Conservation (phyloP, 1,140 invertebrate species). For the Kradibia gibbosae region DNA sequence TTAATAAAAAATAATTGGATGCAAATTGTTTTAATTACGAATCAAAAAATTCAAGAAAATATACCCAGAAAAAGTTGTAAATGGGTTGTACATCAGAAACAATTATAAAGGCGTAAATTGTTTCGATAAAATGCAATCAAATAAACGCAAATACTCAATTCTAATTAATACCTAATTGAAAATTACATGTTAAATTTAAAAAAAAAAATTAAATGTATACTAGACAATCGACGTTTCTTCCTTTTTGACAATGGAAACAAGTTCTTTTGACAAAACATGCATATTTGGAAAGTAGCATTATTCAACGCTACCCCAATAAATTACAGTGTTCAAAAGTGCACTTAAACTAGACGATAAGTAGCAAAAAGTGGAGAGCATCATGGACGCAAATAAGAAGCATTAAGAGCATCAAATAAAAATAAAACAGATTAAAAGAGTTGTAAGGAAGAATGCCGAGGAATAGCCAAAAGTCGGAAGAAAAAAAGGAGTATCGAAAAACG, state of each 20-base stretch:
- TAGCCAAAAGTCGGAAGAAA: not conserved
- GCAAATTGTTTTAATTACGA: too few relatives aligned
- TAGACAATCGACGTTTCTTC: too few relatives aligned
- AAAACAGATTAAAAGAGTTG: slow-evolving; percentile 1
- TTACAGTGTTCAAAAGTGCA: not conserved
- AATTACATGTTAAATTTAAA: too few relatives aligned
- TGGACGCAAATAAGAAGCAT: slow-evolving; percentile 22
- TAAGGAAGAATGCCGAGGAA: slow-evolving; percentile 28
- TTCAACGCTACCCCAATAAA: slow-evolving; percentile 27
- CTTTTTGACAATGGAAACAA: not conserved
- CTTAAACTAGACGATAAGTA: slow-evolving; percentile 17
- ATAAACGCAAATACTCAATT: too few relatives aligned
- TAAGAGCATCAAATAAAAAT: slow-evolving; percentile 5
- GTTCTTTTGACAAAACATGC: not conserved
- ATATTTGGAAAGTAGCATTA: not conserved
- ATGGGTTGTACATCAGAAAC: too few relatives aligned
- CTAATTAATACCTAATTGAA: too few relatives aligned
- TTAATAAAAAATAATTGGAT: too few relatives aligned
- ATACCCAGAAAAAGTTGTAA: too few relatives aligned
- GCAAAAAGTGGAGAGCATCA: not conserved
- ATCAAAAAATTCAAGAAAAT: too few relatives aligned
- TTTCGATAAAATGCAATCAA: too few relatives aligned
- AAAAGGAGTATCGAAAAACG: not conserved
- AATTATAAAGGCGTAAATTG: too few relatives aligned
- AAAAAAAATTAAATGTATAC: too few relatives aligned